Percentiles rank a stretch among this genome's conserved stretches.
Evolutionary conservation across 2,888 invertebrate genomes (phyloP).

Genomic region (Volucella bombylans): DNA sequence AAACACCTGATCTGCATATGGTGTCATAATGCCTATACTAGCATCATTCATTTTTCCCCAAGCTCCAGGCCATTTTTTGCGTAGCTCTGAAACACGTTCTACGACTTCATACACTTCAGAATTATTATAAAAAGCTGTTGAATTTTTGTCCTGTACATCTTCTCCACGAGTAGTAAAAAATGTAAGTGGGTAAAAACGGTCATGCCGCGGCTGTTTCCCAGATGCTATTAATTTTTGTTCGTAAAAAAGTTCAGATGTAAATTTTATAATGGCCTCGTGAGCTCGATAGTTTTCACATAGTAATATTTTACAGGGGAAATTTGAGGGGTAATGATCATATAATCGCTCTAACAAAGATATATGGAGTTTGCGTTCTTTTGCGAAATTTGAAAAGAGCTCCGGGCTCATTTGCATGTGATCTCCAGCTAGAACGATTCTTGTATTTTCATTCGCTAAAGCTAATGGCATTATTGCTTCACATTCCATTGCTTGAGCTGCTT

Average conservation of each 20-base stretch:
- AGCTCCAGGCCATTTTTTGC: conserved; percentile 88
- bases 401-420: conserved; percentile 94
- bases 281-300: conserved; percentile 92
- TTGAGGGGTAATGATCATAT: conserved; percentile 88
- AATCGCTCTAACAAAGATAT: conserved; percentile 90
- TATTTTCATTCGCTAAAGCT: conserved; percentile 87
- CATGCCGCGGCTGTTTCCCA: conserved; percentile 88
- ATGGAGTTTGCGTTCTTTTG: conserved; percentile 87
- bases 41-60: conserved; percentile 90
- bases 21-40: conserved; percentile 92
- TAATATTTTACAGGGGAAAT: conserved; percentile 90
- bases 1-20: conserved; percentile 91
- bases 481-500: conserved; percentile 94
- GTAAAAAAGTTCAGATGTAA: conserved; percentile 92
- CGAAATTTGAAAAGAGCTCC: conserved; percentile 90
- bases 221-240: conserved; percentile 89
- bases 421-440: conserved; percentile 91
- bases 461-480: conserved; percentile 92
- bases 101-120: conserved; percentile 92
- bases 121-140: conserved; percentile 91
- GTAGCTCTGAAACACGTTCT: conserved; percentile 88
- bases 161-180: conserved; percentile 91
- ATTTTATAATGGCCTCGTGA: conserved; percentile 90
- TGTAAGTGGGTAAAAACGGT: conserved; percentile 88
- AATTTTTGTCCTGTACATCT: conserved; percentile 90